Base-by-base conservation (phyloP, 1,140 invertebrate species). In the Rhagoletis pomonella region DNA sequence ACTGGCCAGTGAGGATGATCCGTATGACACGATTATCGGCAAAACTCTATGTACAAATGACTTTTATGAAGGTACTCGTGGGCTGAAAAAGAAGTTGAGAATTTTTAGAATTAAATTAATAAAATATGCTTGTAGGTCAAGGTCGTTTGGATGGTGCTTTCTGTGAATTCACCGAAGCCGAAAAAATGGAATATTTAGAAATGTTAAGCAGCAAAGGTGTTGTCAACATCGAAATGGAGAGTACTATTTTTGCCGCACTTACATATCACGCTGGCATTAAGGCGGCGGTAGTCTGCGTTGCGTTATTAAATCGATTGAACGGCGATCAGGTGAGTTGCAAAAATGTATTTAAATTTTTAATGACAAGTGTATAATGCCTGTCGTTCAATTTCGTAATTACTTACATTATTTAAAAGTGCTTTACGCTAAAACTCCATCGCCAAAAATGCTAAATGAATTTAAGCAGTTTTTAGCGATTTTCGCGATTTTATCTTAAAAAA, bases 211-310 rank as follows among this genome's bases (percentile, higher is more conserved):
- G 96, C 29, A 93, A 95, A 39, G 98, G 97, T 1, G 96, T 99
- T 4, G 95, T 97, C 1, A 99, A 99, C 93, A 99, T 99, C 89
- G 99, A 99, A 94, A 99, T 99, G 99, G 99, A 99, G 94, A 96
- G 96, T 44, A 92, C 91, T 39, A 92, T 93, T 58, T 99, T 99
- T 92, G 97, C 98, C 0, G 98, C 98, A 0, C 95, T 99, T 39
- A 99, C 98, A 12, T 96, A 98, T 92, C 96, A 98, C 91, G 98
- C 98, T n/a, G 97, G 97, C 12, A 97, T 99, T 87, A 96, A 96
- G 94, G 97, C 97, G 9, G 98, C 97, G 5, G 97, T 99, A 39
- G 95, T 99, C 19, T 99, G 98, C 92, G 98, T 99, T 7, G 96
- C 98, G 0, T 92, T 99, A 1, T 92, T 99, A n/a, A 98, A 99